Conservation (phyloP, 2,888 invertebrate genomes). For the Rotaria macrura region DNA sequence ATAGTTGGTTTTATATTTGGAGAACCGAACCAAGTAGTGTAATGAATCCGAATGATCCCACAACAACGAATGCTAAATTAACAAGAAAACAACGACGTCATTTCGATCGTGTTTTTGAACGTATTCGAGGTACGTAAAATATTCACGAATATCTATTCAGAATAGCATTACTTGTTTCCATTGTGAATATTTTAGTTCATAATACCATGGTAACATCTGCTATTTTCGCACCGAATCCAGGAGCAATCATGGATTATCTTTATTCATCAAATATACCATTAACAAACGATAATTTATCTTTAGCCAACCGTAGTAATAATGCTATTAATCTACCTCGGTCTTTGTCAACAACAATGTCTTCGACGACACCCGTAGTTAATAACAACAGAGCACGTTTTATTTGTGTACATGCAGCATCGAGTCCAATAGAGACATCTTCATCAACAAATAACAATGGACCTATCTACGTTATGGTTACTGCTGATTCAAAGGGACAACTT, state of each 20-base stretch:
- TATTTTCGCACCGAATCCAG: slow-evolving; percentile 91
- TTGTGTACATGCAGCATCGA: not conserved
- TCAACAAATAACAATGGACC: not conserved
- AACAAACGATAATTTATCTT: not conserved
- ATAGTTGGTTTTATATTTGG: slow-evolving; percentile 95
- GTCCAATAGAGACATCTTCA: not conserved
- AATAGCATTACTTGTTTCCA: not conserved
- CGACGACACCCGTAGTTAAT: not conserved
- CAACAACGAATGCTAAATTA: not conserved
- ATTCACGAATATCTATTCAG: not conserved
- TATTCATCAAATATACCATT: not conserved
- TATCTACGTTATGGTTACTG: not conserved
- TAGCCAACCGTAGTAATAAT: not conserved
- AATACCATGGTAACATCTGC: slow-evolving; percentile 91
- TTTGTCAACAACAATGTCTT: not conserved
- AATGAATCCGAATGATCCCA: not conserved
- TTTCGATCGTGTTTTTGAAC: slow-evolving; percentile 93
- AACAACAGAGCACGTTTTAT: not conserved
- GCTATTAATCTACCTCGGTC: not conserved
- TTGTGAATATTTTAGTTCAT: slow-evolving; percentile 60
- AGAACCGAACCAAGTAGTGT: slow-evolving; percentile 55
- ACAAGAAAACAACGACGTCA: slow-evolving; percentile 60
- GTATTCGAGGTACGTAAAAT: slow-evolving; percentile 59
- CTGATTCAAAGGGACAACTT: not conserved
- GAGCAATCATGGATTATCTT: slow-evolving; percentile 58